These are phyloP conservation scores for Scaptomyza hsui DNA, from an alignment of 1,140 invertebrate species.

Conservation along the genomic window DNA sequence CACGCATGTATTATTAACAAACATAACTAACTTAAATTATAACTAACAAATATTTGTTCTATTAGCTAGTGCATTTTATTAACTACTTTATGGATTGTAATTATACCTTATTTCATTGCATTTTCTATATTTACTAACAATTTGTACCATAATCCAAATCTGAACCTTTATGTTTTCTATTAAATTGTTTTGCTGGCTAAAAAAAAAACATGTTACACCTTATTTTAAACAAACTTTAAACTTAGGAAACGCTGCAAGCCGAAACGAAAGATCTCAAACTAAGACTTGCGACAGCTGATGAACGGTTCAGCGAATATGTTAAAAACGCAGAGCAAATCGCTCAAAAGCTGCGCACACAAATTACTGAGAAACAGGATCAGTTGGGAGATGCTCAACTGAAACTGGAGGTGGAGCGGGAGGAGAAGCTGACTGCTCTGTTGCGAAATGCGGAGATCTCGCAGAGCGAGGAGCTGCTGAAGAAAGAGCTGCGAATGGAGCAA, in stretches of 20 bases:
- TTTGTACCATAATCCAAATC: conserved; percentile 16
- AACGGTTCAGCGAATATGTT: conserved; percentile 79
- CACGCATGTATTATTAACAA: background rate
- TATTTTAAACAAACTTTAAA: conserved; percentile 36
- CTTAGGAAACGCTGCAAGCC: conserved; percentile 65
- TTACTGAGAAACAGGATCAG: conserved; percentile 62
- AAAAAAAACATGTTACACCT: conserved; percentile 25
- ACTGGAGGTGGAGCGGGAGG: conserved; percentile 86
- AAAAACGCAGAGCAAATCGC: conserved; percentile 74
- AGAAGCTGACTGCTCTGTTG: conserved; percentile 90
- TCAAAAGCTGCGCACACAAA: conserved; percentile 65
- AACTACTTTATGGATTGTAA: conserved; percentile 5
- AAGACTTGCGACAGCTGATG: conserved; percentile 68
- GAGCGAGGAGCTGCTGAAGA: conserved; percentile 89
- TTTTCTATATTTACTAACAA: conserved; percentile 46
- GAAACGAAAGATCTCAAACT: conserved; percentile 74
- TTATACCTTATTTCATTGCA: conserved; percentile 35
- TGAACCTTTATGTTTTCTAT: conserved; percentile 16
- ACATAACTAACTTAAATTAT: conserved; percentile 36
- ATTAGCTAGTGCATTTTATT: conserved; percentile 20
- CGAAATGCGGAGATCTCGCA: conserved; percentile 94
- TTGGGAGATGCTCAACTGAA: conserved; percentile 53
- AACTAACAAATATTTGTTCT: conserved; percentile 26
- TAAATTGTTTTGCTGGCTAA: conserved; percentile 20
- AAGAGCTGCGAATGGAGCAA: conserved; percentile 87